Evolutionary conservation across 1,140 invertebrate species (phyloP), one percentile per base, ranked within the genome.

Genomic region (Proales similis): DNA sequence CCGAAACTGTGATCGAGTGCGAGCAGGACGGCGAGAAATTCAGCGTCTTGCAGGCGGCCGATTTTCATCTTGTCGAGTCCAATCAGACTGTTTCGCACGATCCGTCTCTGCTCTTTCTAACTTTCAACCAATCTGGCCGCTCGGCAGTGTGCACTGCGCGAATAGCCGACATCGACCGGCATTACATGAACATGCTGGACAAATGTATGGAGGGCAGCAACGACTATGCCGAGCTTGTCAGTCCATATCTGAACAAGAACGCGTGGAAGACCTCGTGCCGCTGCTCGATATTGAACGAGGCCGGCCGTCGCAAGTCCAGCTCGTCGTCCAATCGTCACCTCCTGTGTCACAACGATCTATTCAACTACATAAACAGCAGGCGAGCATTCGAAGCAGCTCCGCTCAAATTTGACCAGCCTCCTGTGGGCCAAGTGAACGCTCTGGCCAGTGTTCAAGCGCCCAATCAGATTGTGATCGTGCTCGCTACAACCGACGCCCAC

Each of bases 321-420:
- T 11, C 29, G n/a, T n/a, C n/a, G 24, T 57, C 27, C 36, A 12
- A 26, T 36, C 33, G 19, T 29, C 30, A 24, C 11, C 12, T 57
- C 4, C 45, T 57, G 39, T 57, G 51, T 36, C 51, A 57, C 22
- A 57, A 57, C 26, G 51, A 57, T 42, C 45, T 57, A 42, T 57
- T 57, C 30, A 57, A 57, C 30, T 57, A 57, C 20, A 57, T 57
- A 42, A 57, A 57, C 32, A 57, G 51, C 20, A 24, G 51, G n/a
- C 39, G 45, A 42, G 45, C 33, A 17, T 57, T 57, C 17, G 45
- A 14, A 9, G 22, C 36, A 12, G 30, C 39, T 19, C 45, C 51
- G 11, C 39, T 57, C n/a, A 3, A 14, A 14, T 3, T 57, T 4
- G 51, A 57, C 12, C 6, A 14, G 9, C 9, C 9, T 0, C 12